phyloP scores from a whole-genome alignment of 2,113 vertebrate genomes.

The Apus apus region DNA sequence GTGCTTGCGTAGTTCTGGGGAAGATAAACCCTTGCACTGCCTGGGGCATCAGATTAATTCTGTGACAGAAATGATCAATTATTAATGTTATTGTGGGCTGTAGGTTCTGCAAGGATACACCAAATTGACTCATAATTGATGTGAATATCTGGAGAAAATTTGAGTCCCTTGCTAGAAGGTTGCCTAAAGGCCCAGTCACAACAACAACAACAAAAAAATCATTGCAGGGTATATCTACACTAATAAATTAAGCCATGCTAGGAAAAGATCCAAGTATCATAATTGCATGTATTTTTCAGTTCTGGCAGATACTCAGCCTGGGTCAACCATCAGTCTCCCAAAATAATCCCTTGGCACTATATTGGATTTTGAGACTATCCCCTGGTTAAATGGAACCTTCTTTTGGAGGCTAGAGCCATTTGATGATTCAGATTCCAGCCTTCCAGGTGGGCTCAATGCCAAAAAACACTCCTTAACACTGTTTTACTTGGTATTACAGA shows the following conservation, averaged over 20 bases:
- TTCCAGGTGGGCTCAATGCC: background rate
- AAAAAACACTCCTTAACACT: background rate
- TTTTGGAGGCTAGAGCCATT: background rate
- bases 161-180: background rate
- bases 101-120: background rate
- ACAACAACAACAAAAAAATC: background rate
- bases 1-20: background rate
- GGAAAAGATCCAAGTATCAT: background rate
- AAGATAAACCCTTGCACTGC: background rate
- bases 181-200: background rate
- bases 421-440: background rate
- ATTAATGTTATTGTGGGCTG: background rate
- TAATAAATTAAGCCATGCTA: background rate
- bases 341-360: background rate
- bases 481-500: background rate
- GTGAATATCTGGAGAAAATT: background rate
- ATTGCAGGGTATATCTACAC: background rate
- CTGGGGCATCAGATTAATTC: background rate
- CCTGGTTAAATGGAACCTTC: background rate
- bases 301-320: background rate
- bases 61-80: background rate
- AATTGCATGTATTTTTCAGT: background rate
- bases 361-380: background rate
- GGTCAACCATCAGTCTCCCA: background rate
- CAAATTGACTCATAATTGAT: background rate